Percentiles rank a stretch among this genome's conserved stretches.
phyloP scores from a whole-genome alignment of 1,140 invertebrate genomes.

The Drosophila subpulchrella region DNA sequence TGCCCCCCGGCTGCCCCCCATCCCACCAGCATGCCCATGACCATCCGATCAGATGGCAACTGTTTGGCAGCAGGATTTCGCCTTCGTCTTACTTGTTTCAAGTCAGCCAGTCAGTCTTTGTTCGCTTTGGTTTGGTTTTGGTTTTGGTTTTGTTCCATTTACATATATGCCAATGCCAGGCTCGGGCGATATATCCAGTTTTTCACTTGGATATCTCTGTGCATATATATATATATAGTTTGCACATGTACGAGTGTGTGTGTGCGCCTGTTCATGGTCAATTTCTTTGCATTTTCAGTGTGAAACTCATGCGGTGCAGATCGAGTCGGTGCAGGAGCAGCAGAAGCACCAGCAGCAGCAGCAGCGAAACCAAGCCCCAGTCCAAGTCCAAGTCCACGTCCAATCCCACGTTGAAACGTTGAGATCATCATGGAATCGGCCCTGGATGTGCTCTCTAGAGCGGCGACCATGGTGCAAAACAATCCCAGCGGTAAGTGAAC shows the following conservation, averaged over 20 bases:
- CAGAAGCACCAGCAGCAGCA: slow-evolving; percentile 6
- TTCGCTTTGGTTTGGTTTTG: slow-evolving; percentile 52
- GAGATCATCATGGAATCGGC: slow-evolving; percentile 89
- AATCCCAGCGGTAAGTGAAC: slow-evolving; percentile 85
- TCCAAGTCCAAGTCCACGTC: slow-evolving; percentile 39
- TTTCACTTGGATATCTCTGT: slow-evolving; percentile 29
- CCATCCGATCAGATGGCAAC: slow-evolving; percentile 60
- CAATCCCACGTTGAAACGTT: slow-evolving; percentile 5
- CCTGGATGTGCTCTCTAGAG: slow-evolving; percentile 94
- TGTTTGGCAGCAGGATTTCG: slow-evolving; percentile 70
- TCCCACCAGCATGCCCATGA: slow-evolving; percentile 9
- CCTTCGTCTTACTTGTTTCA: slow-evolving; percentile 66
- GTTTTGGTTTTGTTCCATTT: slow-evolving; percentile 66
- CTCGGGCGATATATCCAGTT: slow-evolving; percentile 48
- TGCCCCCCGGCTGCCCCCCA: slow-evolving; percentile 34
- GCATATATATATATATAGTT: slow-evolving; percentile 11
- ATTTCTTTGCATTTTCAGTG: slow-evolving; percentile 77
- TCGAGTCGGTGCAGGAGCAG: slow-evolving; percentile 54
- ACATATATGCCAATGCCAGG: slow-evolving; percentile 59
- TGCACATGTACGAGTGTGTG: background rate
- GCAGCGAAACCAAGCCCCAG: slow-evolving; percentile 18
- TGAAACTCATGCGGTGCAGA: slow-evolving; percentile 76
- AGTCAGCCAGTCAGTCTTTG: slow-evolving; percentile 68
- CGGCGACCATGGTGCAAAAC: slow-evolving; percentile 95
- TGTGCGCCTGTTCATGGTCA: slow-evolving; percentile 58